Conservation (phyloP, 2,113 vertebrate species). For the Mesembrinibis cayennensis region DNA sequence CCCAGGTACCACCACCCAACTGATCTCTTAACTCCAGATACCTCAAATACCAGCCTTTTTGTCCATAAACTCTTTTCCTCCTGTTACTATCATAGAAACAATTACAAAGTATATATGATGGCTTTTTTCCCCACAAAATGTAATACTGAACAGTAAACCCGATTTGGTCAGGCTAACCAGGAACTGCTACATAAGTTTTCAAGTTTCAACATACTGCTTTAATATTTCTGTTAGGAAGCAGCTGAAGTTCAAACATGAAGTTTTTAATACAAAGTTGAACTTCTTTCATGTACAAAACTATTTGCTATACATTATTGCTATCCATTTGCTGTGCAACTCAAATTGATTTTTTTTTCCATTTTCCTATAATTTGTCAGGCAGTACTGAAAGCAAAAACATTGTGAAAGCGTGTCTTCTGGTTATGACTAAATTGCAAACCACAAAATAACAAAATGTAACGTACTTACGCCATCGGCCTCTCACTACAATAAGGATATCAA, state of each 20-base stretch:
- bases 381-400: not conserved
- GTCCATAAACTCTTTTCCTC: not conserved
- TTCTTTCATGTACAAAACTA: not conserved
- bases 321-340: not conserved
- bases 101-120: not conserved
- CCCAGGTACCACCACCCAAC: not conserved
- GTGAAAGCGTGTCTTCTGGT: not conserved
- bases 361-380: not conserved
- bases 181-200: not conserved
- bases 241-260: not conserved
- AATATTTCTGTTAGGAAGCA: not conserved
- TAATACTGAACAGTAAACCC: not conserved
- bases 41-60: not conserved
- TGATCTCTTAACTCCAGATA: not conserved
- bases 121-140: not conserved
- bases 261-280: not conserved
- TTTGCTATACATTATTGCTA: not conserved
- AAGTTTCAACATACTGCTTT: not conserved
- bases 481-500: too few species aligned
- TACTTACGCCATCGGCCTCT: not conserved
- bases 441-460: not conserved
- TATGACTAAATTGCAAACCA: not conserved
- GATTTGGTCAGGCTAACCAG: not conserved
- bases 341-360: not conserved
- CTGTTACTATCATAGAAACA: not conserved